phyloP scores from a whole-genome alignment of 2,888 invertebrate genomes.

The Ophion costatus region DNA sequence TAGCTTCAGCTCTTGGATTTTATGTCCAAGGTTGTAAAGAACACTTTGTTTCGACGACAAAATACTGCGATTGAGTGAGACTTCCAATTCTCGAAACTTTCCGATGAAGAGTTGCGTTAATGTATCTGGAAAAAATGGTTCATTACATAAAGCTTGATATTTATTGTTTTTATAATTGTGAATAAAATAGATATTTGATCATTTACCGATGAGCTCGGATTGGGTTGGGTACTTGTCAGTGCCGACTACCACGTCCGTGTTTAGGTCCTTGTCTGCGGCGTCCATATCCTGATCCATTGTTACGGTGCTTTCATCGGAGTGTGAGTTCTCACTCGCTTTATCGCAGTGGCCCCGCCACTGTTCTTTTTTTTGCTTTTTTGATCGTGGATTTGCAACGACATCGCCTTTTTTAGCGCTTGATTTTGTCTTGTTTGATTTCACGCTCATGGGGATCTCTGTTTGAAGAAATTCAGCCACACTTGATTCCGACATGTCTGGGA shows the following conservation, averaged over 20 bases:
- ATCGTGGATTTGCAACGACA: neutral
- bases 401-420: neutral
- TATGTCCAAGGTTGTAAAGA: conserved; percentile 36
- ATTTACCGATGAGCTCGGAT: neutral
- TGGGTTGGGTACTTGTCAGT: neutral
- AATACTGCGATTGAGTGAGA: neutral
- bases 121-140: neutral
- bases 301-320: neutral
- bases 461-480: no score
- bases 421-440: no score
- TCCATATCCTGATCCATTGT: neutral
- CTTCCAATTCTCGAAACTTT: conserved; percentile 14
- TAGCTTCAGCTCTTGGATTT: conserved; percentile 37
- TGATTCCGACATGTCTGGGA: neutral
- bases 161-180: no score
- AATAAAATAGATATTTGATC: conserved; percentile 1
- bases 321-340: conserved; percentile 9
- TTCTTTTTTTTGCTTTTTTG: conserved; percentile 6
- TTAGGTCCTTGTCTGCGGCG: neutral
- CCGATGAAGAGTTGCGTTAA: conserved; percentile 4
- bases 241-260: no score
- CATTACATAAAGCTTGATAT: no score
- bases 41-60: conserved; percentile 25
- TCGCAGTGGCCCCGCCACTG: neutral
- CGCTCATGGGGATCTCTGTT: conserved; percentile 6